Percentiles rank a stretch among this genome's conserved stretches.
These are phyloP conservation scores for Troides aeacus DNA, from an alignment of 2,888 invertebrate species.

Conservation along the genomic window DNA sequence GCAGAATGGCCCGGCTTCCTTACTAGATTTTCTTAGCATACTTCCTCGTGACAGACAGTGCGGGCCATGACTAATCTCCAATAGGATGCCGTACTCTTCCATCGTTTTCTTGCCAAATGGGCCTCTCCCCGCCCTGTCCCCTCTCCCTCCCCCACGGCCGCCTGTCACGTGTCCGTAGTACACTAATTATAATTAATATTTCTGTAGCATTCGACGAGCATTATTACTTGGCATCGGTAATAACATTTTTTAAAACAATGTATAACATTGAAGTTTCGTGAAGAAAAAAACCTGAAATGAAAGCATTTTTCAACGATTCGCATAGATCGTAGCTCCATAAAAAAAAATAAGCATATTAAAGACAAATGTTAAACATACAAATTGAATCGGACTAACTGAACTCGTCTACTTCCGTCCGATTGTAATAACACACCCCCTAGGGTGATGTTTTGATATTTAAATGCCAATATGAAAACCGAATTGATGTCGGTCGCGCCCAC, in stretches of 20 bases:
- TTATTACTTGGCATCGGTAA: no score
- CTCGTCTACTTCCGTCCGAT: slow-evolving; percentile 8
- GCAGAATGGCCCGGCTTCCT: no score
- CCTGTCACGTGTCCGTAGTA: slow-evolving; percentile 17
- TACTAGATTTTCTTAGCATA: no score
- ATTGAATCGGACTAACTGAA: not conserved
- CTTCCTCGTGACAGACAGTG: slow-evolving; percentile 10
- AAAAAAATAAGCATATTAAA: no score
- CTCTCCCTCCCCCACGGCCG: not conserved
- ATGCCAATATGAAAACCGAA: slow-evolving; percentile 8
- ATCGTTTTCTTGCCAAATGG: no score
- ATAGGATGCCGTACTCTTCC: slow-evolving; percentile 1
- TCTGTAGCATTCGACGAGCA: no score
- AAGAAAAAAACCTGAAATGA: no score
- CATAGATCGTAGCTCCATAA: no score
- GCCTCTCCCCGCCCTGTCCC: not conserved
- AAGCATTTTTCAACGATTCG: no score
- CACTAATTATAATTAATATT: slow-evolving; percentile 3
- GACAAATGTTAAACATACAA: no score
- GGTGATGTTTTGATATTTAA: slow-evolving; percentile 21
- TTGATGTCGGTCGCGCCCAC: not conserved
- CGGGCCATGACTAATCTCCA: slow-evolving; percentile 10
- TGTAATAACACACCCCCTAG: slow-evolving; percentile 4
- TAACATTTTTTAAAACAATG: no score
- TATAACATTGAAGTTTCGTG: no score